Conservation (phyloP, 2,113 vertebrate species). For the Electrona antarctica region DNA sequence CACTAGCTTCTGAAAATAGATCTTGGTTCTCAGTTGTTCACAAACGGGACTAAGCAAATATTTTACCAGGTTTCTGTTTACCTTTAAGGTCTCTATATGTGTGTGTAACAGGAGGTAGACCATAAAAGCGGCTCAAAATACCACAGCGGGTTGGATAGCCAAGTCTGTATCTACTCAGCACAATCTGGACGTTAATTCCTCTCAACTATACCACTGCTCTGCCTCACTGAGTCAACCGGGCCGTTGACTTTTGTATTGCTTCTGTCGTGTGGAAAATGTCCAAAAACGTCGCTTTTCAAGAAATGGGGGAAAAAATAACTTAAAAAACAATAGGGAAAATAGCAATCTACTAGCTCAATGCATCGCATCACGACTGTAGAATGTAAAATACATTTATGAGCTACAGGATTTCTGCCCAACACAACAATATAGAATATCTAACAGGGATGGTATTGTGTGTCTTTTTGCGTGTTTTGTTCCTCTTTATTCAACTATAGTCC, state of each 20-base stretch:
- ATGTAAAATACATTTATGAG: too few relatives aligned
- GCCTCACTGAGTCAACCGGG: constrained; percentile 60
- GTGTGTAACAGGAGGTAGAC: constrained; percentile 74
- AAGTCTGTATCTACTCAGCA: constrained; percentile 68
- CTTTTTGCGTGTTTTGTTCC: not conserved
- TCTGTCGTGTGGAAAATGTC: too few relatives aligned
- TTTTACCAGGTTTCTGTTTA: constrained; percentile 82
- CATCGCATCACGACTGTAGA: too few relatives aligned
- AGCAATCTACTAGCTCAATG: too few relatives aligned
- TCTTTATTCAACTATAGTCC: constrained; percentile 47
- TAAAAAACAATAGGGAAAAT: too few relatives aligned
- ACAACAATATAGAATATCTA: constrained; percentile 51
- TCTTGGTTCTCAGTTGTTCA: constrained; percentile 79
- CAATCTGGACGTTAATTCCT: constrained; percentile 71
- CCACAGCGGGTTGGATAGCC: constrained; percentile 62
- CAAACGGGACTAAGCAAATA: constrained; percentile 82
- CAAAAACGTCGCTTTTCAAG: too few relatives aligned
- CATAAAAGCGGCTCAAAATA: constrained; percentile 78
- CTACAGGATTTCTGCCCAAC: constrained; percentile 18
- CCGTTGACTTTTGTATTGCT: not conserved
- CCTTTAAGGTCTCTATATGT: constrained; percentile 79
- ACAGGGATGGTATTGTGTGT: constrained; percentile 30
- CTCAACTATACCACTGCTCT: constrained; percentile 61
- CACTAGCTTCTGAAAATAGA: constrained; percentile 83
- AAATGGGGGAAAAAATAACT: too few relatives aligned